Percentiles rank a stretch among this genome's conserved stretches.
Conservation (phyloP, 2,113 vertebrate genomes). For the Aleadryas rufinucha region DNA sequence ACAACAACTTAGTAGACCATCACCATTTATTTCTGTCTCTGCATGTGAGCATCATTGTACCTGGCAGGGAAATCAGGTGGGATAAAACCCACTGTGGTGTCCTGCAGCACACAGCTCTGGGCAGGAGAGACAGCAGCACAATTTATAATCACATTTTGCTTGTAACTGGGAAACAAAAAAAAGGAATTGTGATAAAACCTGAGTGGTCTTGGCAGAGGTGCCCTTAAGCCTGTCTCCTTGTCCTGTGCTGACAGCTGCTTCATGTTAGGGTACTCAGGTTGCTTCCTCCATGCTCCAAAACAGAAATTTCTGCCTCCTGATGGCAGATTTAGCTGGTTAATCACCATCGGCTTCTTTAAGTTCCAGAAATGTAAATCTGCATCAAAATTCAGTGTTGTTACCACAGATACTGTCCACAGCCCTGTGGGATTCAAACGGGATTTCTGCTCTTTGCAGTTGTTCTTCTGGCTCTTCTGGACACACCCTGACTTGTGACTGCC, state of each 20-base stretch:
- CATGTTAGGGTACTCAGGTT: not conserved
- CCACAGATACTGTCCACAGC: not conserved
- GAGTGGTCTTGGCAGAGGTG: not conserved
- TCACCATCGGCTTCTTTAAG: not conserved
- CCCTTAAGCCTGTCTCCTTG: not conserved
- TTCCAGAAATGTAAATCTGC: not conserved
- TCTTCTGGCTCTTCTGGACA: conserved; percentile 3
- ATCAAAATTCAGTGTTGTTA: not conserved
- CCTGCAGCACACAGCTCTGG: not conserved
- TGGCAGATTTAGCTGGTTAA: not conserved
- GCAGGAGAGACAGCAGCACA: not conserved
- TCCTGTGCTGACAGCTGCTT: not conserved
- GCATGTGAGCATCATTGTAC: fast-evolving
- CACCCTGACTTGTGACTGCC: not conserved
- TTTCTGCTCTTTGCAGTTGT: not conserved
- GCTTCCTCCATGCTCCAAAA: not conserved
- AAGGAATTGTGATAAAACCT: not conserved
- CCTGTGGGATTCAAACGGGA: not conserved
- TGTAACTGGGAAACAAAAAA: not conserved
- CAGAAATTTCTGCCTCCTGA: not conserved
- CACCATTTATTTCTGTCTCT: not conserved
- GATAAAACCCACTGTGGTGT: not conserved
- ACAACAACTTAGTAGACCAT: not conserved
- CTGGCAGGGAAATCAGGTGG: not conserved
- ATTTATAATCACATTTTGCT: not conserved